Conservation (phyloP, 2,113 vertebrate genomes). For the Ivindomyrus marchei region DNA sequence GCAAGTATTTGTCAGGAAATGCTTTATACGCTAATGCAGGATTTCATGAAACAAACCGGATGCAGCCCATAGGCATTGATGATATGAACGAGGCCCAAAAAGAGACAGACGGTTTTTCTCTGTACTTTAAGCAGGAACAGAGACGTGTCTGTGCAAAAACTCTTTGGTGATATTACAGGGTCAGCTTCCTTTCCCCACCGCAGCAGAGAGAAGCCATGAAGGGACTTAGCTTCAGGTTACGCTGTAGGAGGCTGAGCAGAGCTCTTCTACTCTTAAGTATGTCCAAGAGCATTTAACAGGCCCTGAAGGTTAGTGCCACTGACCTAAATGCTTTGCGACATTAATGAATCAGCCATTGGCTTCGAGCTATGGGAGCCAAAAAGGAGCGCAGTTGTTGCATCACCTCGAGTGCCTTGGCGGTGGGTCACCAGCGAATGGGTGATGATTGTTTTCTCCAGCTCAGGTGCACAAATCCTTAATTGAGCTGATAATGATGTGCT, state of each 20-base stretch:
- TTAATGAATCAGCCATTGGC: not conserved
- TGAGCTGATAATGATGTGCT: not conserved
- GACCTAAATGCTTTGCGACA: not conserved
- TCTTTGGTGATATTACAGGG: not conserved
- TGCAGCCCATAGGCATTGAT: not conserved
- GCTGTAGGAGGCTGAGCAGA: not conserved
- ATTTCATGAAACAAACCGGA: no score
- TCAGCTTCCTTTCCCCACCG: not conserved
- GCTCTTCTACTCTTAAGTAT: not conserved
- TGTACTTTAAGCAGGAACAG: not conserved
- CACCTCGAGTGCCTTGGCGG: not conserved
- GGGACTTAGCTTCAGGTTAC: not conserved
- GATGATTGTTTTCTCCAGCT: not conserved
- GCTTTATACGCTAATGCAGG: no score
- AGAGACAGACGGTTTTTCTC: not conserved
- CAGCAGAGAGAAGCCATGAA: not conserved
- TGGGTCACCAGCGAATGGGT: not conserved
- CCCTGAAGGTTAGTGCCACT: not conserved
- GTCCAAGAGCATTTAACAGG: not conserved
- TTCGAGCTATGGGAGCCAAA: not conserved
- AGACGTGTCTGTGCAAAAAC: not conserved
- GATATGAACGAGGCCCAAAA: not conserved
- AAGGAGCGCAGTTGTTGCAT: not conserved
- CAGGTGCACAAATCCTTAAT: conserved; percentile 7
- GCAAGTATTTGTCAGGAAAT: no score